These are phyloP conservation scores for Pygoscelis adeliae DNA, from an alignment of 2,113 vertebrate species.

Conservation along the genomic window DNA sequence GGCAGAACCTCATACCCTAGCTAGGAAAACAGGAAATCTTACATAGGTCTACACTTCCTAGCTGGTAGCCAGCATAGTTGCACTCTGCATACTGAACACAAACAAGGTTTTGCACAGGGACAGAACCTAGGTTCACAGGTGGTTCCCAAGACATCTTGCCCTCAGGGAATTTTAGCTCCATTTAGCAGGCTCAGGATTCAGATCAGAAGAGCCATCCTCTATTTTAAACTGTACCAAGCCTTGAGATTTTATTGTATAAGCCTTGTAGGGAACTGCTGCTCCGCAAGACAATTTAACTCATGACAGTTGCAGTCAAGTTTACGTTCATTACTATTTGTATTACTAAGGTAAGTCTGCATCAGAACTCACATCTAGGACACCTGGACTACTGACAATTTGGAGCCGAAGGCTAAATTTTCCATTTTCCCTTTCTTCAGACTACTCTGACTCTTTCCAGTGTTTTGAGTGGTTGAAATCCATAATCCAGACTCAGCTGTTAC, in stretches of 20 bases:
- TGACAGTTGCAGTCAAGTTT: background rate
- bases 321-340: background rate
- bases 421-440: background rate
- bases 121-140: background rate
- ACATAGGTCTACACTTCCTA: too few species aligned
- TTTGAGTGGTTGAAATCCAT: background rate
- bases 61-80: background rate
- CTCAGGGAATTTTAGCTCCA: background rate
- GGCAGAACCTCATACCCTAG: background rate
- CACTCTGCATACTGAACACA: background rate
- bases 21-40: background rate
- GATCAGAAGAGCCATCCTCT: background rate
- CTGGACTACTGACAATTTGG: background rate
- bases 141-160: background rate
- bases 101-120: background rate
- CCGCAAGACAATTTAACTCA: background rate
- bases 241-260: background rate
- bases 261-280: background rate
- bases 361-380: background rate
- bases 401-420: background rate
- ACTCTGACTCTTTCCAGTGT: background rate
- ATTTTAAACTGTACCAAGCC: background rate
- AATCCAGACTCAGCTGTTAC: background rate
- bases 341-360: background rate
- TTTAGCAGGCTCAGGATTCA: background rate